These are phyloP conservation scores for Anguilla rostrata DNA, from an alignment of 2,113 vertebrate genomes.

Conservation along the genomic window DNA sequence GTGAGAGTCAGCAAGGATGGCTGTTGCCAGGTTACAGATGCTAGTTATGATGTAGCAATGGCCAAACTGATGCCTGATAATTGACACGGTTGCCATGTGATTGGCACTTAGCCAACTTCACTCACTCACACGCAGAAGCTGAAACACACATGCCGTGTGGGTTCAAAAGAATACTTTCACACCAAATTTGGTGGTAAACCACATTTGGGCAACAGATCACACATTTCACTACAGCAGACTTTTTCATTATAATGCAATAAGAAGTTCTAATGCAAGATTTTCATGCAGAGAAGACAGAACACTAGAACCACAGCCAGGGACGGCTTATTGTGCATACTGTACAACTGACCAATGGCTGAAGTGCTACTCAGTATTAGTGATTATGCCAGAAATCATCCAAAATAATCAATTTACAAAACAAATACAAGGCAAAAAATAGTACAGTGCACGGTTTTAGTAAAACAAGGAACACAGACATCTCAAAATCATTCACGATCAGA, in stretches of 20 bases:
- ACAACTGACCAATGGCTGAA: slow-evolving; percentile 5
- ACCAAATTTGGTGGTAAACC: slow-evolving; percentile 28
- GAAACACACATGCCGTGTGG: slow-evolving; percentile 29
- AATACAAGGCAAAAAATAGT: background rate
- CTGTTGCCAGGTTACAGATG: background rate
- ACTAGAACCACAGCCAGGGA: background rate
- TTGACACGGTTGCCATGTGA: background rate
- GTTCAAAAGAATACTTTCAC: slow-evolving; percentile 23
- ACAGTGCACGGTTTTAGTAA: background rate
- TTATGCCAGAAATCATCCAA: slow-evolving; percentile 10
- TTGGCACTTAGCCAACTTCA: background rate
- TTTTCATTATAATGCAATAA: slow-evolving; percentile 5
- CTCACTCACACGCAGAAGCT: slow-evolving; percentile 19
- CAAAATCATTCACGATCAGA: background rate
- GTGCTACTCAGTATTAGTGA: slow-evolving; percentile 26
- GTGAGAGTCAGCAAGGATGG: background rate
- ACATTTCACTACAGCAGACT: slow-evolving; percentile 27
- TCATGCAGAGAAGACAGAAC: slow-evolving; percentile 3
- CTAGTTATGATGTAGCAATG: background rate
- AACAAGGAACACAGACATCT: background rate
- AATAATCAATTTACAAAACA: background rate
- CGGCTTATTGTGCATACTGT: slow-evolving; percentile 19
- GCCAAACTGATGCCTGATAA: background rate
- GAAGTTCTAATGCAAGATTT: background rate
- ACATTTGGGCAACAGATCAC: slow-evolving; percentile 50